Base-by-base conservation (phyloP, 2,888 invertebrate genomes). In the Spodoptera exigua region DNA sequence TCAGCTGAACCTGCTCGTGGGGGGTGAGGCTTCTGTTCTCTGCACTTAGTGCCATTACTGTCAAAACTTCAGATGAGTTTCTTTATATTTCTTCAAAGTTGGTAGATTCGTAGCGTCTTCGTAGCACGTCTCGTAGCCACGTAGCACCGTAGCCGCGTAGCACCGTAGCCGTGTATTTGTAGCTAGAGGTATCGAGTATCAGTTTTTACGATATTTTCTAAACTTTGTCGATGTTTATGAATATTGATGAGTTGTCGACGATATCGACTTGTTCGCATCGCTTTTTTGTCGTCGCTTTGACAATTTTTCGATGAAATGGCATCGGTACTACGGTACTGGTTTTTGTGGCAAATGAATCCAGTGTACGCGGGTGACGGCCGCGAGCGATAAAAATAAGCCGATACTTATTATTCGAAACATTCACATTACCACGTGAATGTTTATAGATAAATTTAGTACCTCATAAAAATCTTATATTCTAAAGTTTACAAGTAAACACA, bases 51-150 rank as follows among this genome's bases (percentile, higher is more conserved):
- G 48, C 32, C 46, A 54, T 61, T 62, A 62, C 61, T 68, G 68
- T 54, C 62, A 59, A 71, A 74, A 74, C 54, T 74, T 74, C 37
- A 37, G 58, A 74, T 51, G 74, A 74, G 71, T 69, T 74, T 71
- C 75, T 71, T 65, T 65, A 63, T 69, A 65, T 74, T 63, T 65
- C 49, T 64, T 46, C 18, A 21, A 61, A 70, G 64, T 65, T 71
- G 35, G 64, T 58, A 62, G 46, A 48, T 40, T 40, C 52, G 74
- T 70, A 73, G 60, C 46, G 27, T 40, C 16, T 37, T 4, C 47
- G 71, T 68, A 74, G 63, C 74, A 57, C 53, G 35, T 57, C 48
- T 60, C 52, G 62, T 61, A 63, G 56, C 60, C 36, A 14, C 21
- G 53, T 58, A 43, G 64, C 46, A 7, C 9, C 56, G 52, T 68